These are phyloP conservation scores for Peromyscus leucopus DNA, from an alignment of 2,113 vertebrate genomes.

Conservation along the genomic window DNA sequence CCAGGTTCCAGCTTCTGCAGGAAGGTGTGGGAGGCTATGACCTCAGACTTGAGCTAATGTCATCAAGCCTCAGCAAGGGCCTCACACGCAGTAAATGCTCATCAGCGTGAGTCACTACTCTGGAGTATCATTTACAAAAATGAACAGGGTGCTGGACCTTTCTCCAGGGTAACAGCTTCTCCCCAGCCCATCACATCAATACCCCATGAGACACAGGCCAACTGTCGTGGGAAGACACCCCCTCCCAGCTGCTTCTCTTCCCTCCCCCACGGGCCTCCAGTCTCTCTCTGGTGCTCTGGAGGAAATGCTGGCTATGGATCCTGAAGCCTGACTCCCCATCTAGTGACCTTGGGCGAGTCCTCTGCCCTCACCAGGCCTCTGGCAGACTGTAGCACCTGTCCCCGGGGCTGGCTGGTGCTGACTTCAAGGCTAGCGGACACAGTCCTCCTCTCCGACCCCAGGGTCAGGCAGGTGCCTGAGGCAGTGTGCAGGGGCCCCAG, in stretches of 20 bases:
- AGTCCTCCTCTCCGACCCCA: not conserved
- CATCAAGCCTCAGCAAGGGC: not conserved
- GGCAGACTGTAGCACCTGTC: not conserved
- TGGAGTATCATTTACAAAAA: slow-evolving; percentile 26
- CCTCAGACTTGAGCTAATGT: not conserved
- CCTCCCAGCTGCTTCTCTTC: not conserved
- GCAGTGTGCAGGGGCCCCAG: not conserved
- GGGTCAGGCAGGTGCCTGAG: not conserved
- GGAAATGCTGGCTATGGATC: not conserved
- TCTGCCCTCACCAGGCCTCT: not conserved
- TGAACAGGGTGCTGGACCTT: not conserved
- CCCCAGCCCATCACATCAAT: not conserved
- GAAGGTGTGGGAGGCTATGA: not conserved
- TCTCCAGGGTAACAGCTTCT: slow-evolving; percentile 8
- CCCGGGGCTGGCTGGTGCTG: not conserved
- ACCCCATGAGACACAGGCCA: not conserved
- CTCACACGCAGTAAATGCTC: not conserved
- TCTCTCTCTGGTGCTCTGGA: not conserved
- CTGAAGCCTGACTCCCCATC: not conserved
- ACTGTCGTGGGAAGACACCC: not conserved
- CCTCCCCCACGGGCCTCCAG: not conserved
- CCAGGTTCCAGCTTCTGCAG: not conserved
- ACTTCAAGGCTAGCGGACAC: not conserved
- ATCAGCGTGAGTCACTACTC: not conserved
- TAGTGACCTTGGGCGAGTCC: slow-evolving; percentile 23